Percentiles rank a stretch among this genome's conserved stretches.
phyloP scores from a whole-genome alignment of 2,113 vertebrate genomes.

The Synchiropus splendidus region DNA sequence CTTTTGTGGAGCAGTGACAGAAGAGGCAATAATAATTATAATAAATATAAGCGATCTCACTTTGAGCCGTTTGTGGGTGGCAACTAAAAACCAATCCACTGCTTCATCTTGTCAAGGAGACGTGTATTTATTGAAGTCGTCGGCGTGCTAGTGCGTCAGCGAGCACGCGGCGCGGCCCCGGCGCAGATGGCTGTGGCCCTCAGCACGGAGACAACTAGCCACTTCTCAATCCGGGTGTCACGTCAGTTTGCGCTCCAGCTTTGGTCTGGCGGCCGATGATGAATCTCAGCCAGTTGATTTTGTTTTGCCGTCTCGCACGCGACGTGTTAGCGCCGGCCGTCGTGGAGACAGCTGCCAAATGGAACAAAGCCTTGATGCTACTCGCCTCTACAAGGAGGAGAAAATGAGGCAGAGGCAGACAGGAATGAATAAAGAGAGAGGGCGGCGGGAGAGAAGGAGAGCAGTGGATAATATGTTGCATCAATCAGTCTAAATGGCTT shows the following conservation, averaged over 20 bases:
- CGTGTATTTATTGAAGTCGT: too few relatives aligned
- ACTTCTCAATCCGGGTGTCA: too few relatives aligned
- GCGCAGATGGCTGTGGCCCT: too few relatives aligned
- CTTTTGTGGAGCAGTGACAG: conserved; percentile 18
- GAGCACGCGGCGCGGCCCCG: too few relatives aligned
- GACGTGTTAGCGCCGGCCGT: conserved; percentile 35
- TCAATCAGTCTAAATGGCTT: conserved; percentile 66
- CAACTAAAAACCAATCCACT: too few relatives aligned
- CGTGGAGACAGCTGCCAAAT: conserved; percentile 53
- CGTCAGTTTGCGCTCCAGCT: too few relatives aligned
- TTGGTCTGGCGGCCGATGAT: conserved; percentile 48
- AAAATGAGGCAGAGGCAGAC: conserved; percentile 32
- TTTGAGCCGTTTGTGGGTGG: neutral
- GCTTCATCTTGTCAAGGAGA: too few relatives aligned
- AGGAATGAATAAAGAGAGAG: neutral
- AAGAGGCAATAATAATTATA: conserved; percentile 12
- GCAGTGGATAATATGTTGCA: conserved; percentile 46
- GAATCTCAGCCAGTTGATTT: conserved; percentile 58
- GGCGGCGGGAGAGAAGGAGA: conserved; percentile 12
- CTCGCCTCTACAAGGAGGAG: conserved; percentile 30
- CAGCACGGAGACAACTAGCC: too few relatives aligned
- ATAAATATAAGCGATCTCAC: conserved; percentile 23
- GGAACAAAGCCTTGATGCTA: conserved; percentile 41
- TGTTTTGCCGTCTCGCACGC: conserved; percentile 48
- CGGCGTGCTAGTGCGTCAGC: too few relatives aligned